Percentiles rank a stretch among this genome's conserved stretches.
Conservation (phyloP, 2,888 invertebrate genomes). For the Hecatera dysodea region DNA sequence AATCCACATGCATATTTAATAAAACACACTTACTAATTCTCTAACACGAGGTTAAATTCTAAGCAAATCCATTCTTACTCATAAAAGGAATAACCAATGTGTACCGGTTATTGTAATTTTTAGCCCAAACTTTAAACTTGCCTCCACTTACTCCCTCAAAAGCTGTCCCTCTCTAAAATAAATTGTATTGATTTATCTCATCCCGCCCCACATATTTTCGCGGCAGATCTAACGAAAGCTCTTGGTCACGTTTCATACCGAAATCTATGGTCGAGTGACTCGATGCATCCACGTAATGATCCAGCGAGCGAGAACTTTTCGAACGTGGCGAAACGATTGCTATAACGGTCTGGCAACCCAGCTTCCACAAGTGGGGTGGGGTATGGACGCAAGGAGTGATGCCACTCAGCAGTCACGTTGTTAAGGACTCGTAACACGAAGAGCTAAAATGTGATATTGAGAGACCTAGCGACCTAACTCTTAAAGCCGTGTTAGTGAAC, state of each 20-base stretch:
- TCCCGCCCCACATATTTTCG: neutral
- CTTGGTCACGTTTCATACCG: constrained; percentile 17
- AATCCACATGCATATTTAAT: neutral
- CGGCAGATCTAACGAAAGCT: neutral
- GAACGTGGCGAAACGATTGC: neutral
- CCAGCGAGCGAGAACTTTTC: neutral
- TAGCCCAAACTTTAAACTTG: neutral
- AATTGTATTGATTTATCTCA: neutral
- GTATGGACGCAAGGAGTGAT: neutral
- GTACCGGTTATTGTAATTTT: neutral
- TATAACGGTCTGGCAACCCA: constrained; percentile 17
- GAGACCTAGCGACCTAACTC: neutral
- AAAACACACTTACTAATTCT: neutral
- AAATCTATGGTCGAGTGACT: constrained; percentile 20
- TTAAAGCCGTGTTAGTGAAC: neutral
- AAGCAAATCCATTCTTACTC: neutral
- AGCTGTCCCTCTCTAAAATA: neutral
- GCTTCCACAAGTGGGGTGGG: neutral
- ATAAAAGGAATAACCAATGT: neutral
- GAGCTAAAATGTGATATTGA: neutral
- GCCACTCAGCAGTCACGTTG: neutral
- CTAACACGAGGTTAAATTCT: neutral
- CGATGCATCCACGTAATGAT: constrained; percentile 5
- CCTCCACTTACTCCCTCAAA: no score
- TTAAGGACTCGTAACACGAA: constrained; percentile 1